These are phyloP conservation scores for Brachyhypopomus occidentalis DNA, from an alignment of 2,113 vertebrate genomes.

Conservation along the genomic window DNA sequence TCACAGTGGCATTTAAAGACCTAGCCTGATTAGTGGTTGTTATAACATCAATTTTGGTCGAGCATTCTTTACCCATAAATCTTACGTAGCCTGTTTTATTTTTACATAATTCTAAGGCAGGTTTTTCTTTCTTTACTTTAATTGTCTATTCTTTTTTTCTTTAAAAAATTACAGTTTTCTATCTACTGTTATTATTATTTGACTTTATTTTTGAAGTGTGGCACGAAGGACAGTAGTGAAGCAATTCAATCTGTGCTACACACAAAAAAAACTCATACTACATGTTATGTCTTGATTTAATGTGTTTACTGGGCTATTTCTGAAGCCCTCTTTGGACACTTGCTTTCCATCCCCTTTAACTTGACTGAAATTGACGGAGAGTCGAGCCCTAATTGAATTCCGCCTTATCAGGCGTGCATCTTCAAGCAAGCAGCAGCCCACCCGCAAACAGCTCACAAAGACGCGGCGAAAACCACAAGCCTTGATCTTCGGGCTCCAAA, in stretches of 20 bases:
- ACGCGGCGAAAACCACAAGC: slow-evolving; percentile 24
- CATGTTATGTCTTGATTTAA: background rate
- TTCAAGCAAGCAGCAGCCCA: slow-evolving; percentile 18
- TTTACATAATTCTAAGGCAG: background rate
- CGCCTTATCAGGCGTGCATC: slow-evolving; percentile 38
- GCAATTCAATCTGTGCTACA: background rate
- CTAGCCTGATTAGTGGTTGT: slow-evolving; percentile 44
- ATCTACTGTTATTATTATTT: background rate
- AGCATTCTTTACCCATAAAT: slow-evolving; percentile 41
- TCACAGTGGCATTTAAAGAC: slow-evolving; percentile 47
- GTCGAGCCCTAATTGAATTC: slow-evolving; percentile 46
- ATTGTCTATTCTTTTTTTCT: background rate
- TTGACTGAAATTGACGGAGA: slow-evolving; percentile 49
- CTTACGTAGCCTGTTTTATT: background rate
- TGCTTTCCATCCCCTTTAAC: slow-evolving; percentile 39
- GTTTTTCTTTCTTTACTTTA: background rate
- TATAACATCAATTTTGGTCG: slow-evolving; percentile 42
- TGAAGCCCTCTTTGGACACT: slow-evolving; percentile 8
- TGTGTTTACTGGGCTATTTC: background rate
- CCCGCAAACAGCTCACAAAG: slow-evolving; percentile 23
- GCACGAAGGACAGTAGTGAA: background rate
- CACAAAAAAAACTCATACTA: background rate
- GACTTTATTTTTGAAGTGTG: background rate
- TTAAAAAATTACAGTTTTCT: background rate
- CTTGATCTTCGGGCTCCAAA: background rate